Base-by-base conservation (phyloP, 2,888 invertebrate species). In the Cryptosula pallasiana region DNA sequence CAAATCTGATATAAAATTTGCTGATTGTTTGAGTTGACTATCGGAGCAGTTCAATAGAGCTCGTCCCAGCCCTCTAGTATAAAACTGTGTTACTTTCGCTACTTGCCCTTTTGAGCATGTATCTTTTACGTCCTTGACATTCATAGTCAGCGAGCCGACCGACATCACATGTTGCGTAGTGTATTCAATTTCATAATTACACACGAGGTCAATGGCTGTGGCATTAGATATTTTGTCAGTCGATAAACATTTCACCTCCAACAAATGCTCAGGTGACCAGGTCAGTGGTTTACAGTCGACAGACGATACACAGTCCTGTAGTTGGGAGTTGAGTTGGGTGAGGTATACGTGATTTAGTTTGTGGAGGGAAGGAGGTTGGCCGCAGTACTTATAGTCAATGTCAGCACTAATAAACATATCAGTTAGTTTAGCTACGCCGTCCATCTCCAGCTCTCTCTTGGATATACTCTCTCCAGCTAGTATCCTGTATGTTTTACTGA, bases 361-460 rank as follows among this genome's bases (percentile, higher is more conserved):
- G 5, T 57, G 16, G 20, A 5, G 5, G 20, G 5, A 45, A 57
- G 25, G n/a, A 5, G 5, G 5, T 5, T 57, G 25, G 9, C 25
- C n/a, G n/a, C 57, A 57, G 57, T 57, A 23, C 9, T 23, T 23
- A 23, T 57, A 57, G 57, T 57, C 57, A 57, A 57, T 57, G 25
- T 57, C 57, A 5, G 9, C 13, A 57, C n/a, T 57, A 23, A 57
- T 23, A 57, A 57, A 57, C 57, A 57, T 23, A 23, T 57, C 57
- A 57, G 57, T 57, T 5, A 57, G 57, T 57, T 23, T 13, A n/a
- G n/a, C 23, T 13, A 5, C n/a, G n/a, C 25, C n/a, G n/a, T 23
- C n/a, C 25, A 57, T 13, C 25, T 23, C n/a, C 25, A 57, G 25
- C 16, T 57, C 57, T n/a, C 5, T 5, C 5, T n/a, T 57, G n/a